A percentile compares a stretch with the other conserved stretches of the same genome.
These are phyloP conservation scores for Podilymbus podiceps DNA, from an alignment of 2,113 vertebrate species.

Conservation along the genomic window DNA sequence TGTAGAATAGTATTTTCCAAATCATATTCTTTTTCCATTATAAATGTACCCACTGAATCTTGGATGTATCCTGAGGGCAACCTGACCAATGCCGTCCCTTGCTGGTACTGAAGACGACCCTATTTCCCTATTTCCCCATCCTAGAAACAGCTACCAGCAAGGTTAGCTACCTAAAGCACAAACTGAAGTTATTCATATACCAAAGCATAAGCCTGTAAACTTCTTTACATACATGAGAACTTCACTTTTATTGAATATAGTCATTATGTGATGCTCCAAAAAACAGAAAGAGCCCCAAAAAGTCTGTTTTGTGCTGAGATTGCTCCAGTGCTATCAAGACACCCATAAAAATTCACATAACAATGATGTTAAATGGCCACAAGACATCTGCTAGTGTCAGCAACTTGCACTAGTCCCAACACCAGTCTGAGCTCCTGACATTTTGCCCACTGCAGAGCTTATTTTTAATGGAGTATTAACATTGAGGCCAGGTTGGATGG, in stretches of 20 bases:
- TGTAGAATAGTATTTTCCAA: background rate
- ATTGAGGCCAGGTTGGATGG: no score
- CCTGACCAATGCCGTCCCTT: background rate
- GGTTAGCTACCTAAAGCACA: background rate
- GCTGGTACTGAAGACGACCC: background rate
- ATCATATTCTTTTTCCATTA: background rate
- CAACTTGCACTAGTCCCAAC: background rate
- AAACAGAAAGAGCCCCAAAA: background rate
- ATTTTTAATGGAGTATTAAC: background rate
- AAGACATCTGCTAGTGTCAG: background rate
- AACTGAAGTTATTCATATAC: background rate
- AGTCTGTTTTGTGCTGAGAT: background rate
- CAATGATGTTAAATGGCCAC: background rate
- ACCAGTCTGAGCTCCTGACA: background rate
- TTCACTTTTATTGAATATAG: background rate
- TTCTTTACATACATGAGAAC: fast-evolving
- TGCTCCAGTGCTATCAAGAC: background rate
- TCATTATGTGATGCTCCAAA: background rate
- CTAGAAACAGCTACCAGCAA: background rate
- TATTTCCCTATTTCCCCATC: background rate
- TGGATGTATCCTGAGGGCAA: background rate
- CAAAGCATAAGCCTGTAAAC: background rate
- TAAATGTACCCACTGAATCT: background rate
- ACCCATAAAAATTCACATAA: background rate
- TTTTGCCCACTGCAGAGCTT: background rate